Percentiles rank a stretch among this genome's conserved stretches.
Conservation (phyloP, 2,888 invertebrate genomes). For the Tetranychus truncatus region DNA sequence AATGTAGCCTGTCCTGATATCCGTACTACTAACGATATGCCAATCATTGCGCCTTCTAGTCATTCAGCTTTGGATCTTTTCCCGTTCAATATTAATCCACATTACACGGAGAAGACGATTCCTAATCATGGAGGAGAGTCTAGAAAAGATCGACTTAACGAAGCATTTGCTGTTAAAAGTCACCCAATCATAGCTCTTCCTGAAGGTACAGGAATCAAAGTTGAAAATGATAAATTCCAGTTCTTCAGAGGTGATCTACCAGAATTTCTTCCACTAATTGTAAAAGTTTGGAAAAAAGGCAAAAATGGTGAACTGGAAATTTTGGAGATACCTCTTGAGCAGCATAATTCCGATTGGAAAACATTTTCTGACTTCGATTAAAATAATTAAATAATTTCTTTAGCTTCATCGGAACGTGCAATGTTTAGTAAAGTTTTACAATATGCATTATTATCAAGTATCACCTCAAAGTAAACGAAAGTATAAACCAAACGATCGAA, state of each 20-base stretch:
- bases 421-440: too few relatives aligned
- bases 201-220: conserved; percentile 20
- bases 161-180: conserved; percentile 16
- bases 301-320: background rate
- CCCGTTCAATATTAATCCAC: conserved; percentile 68
- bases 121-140: conserved; percentile 17
- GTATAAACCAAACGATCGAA: too few relatives aligned
- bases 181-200: conserved; percentile 18
- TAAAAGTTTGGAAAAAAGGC: background rate
- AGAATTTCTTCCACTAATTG: background rate
- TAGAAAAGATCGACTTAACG: conserved; percentile 18
- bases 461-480: too few relatives aligned
- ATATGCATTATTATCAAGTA: too few relatives aligned
- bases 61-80: conserved; percentile 53
- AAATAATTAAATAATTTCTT: background rate
- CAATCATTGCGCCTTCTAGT: conserved; percentile 54
- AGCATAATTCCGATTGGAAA: background rate
- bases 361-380: background rate
- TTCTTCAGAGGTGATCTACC: background rate
- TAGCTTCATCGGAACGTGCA: too few relatives aligned
- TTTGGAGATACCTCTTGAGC: background rate
- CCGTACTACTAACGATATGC: conserved; percentile 72
- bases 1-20: conserved; percentile 63
- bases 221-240: conserved; percentile 14
- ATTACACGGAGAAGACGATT: conserved; percentile 49